Conservation (phyloP, 2,113 vertebrate species). For the Trichomycterus rosablanca region DNA sequence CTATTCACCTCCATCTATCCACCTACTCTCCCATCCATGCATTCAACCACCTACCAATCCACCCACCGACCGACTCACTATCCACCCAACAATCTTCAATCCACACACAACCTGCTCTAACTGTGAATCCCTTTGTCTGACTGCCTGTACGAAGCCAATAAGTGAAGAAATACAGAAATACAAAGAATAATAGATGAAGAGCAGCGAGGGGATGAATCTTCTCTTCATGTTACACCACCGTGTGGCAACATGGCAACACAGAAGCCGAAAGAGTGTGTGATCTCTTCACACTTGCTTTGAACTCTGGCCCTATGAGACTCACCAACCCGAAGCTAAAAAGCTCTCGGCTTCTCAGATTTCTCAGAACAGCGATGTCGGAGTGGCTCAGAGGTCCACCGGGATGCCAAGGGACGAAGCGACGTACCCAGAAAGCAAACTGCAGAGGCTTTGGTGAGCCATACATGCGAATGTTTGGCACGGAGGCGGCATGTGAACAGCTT, state of each 20-base stretch:
- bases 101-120: too few relatives aligned
- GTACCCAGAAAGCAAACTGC: slow-evolving; percentile 64
- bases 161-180: not conserved
- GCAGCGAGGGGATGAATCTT: slow-evolving; percentile 52
- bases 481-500: slow-evolving; percentile 36
- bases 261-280: slow-evolving; percentile 61
- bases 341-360: slow-evolving; percentile 63
- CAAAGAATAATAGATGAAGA: not conserved
- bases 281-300: slow-evolving; percentile 69
- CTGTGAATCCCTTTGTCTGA: too few relatives aligned
- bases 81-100: too few relatives aligned
- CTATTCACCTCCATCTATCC: too few relatives aligned
- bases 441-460: slow-evolving; percentile 46
- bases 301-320: slow-evolving; percentile 63
- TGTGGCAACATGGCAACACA: slow-evolving; percentile 39
- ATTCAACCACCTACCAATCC: too few relatives aligned
- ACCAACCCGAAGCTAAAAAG: too few relatives aligned
- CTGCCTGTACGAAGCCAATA: too few relatives aligned
- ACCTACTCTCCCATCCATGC: too few relatives aligned
- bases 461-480: slow-evolving; percentile 52
- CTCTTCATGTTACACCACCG: slow-evolving; percentile 49
- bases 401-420: too few relatives aligned
- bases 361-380: slow-evolving; percentile 74
- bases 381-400: too few relatives aligned
- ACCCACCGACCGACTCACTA: too few relatives aligned